Conservation (phyloP, 92 coral and sea anemone species). For the Siderastrea siderea region DNA sequence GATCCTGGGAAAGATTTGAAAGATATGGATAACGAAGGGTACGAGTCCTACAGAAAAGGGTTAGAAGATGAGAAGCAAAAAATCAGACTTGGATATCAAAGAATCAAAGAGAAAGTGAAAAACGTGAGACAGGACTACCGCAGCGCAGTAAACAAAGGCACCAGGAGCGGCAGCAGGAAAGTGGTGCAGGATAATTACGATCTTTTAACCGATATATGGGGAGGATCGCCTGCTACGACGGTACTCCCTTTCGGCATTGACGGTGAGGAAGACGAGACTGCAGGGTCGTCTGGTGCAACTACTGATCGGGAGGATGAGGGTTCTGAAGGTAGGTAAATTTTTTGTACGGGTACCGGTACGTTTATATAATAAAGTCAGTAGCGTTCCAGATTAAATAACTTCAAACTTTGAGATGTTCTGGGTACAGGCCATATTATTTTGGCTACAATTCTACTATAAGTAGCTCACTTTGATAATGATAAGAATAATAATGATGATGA, state of each 20-base stretch:
- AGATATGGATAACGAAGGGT: conserved; percentile 55
- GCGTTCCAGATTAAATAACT: neutral
- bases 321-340: neutral
- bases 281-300: neutral
- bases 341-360: neutral
- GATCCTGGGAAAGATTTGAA: conserved; percentile 48
- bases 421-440: too few species aligned
- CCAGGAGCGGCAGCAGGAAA: conserved; percentile 74
- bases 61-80: conserved; percentile 29
- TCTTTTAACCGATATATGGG: neutral
- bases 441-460: neutral
- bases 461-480: too few species aligned
- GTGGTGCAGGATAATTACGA: conserved; percentile 65
- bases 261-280: conserved; percentile 17
- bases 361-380: neutral
- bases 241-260: conserved; percentile 48
- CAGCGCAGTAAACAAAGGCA: conserved; percentile 68
- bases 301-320: conserved; percentile 17
- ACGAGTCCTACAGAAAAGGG: conserved; percentile 13
- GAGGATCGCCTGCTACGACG: too few species aligned
- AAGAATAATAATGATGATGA: too few species aligned
- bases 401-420: neutral
- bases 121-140: conserved; percentile 63
- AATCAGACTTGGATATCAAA: conserved; percentile 36
- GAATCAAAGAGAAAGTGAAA: conserved; percentile 55